Conservation (phyloP, 1,140 invertebrate genomes). For the Hestina assimilis region DNA sequence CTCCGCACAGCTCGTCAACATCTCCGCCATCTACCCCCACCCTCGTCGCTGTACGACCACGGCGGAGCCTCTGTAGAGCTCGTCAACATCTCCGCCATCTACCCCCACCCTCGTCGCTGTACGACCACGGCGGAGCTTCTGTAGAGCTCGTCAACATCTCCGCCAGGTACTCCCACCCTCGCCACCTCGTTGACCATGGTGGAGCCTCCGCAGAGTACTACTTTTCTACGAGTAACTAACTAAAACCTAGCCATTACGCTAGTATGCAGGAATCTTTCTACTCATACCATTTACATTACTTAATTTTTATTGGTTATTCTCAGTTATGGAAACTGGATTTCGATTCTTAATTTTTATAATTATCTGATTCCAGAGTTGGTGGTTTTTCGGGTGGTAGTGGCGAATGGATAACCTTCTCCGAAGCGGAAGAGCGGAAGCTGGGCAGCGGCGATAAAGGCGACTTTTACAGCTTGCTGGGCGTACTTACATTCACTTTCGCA, state of each 20-base stretch:
- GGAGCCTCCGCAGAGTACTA: constrained; percentile 82
- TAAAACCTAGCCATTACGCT: too few relatives aligned
- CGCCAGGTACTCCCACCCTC: constrained; percentile 77
- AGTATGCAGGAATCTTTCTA: too few relatives aligned
- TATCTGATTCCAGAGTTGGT: constrained; percentile 60
- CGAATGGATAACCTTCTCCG: constrained; percentile 85
- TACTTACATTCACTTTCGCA: constrained; percentile 72
- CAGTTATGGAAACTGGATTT: too few relatives aligned
- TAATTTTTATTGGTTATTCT: not conserved
- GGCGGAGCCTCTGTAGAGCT: constrained; percentile 82
- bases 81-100: constrained; percentile 82
- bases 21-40: constrained; percentile 75
- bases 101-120: not conserved
- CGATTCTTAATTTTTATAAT: not conserved
- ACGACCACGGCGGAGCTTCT: not conserved
- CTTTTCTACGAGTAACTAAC: too few relatives aligned
- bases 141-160: not conserved
- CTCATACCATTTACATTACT: too few relatives aligned
- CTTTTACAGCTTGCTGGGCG: constrained; percentile 81
- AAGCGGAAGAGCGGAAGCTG: constrained; percentile 83
- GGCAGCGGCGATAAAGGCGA: constrained; percentile 87
- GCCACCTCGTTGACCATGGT: constrained; percentile 92
- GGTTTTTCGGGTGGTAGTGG: constrained; percentile 61
- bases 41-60: constrained; percentile 93
- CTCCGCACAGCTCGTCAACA: not conserved